phyloP scores from a whole-genome alignment of 2,888 invertebrate species.

The Nematopogon swammerdamellus region DNA sequence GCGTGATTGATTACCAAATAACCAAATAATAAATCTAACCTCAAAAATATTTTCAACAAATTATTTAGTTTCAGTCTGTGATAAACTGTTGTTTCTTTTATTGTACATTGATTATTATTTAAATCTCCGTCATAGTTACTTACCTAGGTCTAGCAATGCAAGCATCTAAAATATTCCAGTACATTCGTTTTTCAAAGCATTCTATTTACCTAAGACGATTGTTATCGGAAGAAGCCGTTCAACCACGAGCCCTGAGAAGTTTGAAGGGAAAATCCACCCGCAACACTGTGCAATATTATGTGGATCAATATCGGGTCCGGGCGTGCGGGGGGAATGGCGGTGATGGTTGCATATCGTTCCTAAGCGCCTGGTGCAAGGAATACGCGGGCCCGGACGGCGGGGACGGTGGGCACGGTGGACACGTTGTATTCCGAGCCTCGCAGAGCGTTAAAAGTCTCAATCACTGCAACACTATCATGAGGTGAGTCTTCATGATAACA shows the following conservation, averaged over 20 bases:
- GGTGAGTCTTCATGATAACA: too few species aligned
- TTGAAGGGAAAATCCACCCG: slow-evolving; percentile 37
- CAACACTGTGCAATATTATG: slow-evolving; percentile 56
- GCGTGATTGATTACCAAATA: too few species aligned
- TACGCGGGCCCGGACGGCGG: slow-evolving; percentile 94
- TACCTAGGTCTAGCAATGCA: too few species aligned
- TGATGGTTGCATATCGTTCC: slow-evolving; percentile 87
- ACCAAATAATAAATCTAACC: too few species aligned
- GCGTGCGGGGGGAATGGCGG: slow-evolving; percentile 88
- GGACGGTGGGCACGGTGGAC: slow-evolving; percentile 95
- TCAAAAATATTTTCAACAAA: too few species aligned
- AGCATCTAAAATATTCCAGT: neutral
- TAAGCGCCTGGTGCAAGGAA: slow-evolving; percentile 79
- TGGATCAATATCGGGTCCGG: slow-evolving; percentile 66
- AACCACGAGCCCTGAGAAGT: slow-evolving; percentile 35
- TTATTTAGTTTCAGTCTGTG: too few species aligned
- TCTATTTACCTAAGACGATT: neutral
- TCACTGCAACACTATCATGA: slow-evolving; percentile 54
- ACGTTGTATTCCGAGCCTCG: slow-evolving; percentile 79
- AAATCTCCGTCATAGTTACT: too few species aligned
- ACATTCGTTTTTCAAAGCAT: neutral
- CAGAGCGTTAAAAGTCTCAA: slow-evolving; percentile 67
- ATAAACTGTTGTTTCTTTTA: too few species aligned
- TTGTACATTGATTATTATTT: too few species aligned
- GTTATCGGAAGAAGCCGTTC: neutral